phyloP scores from a whole-genome alignment of 35 echinoderm and acorn worm genomes.

The Holothuria glaberrima region DNA sequence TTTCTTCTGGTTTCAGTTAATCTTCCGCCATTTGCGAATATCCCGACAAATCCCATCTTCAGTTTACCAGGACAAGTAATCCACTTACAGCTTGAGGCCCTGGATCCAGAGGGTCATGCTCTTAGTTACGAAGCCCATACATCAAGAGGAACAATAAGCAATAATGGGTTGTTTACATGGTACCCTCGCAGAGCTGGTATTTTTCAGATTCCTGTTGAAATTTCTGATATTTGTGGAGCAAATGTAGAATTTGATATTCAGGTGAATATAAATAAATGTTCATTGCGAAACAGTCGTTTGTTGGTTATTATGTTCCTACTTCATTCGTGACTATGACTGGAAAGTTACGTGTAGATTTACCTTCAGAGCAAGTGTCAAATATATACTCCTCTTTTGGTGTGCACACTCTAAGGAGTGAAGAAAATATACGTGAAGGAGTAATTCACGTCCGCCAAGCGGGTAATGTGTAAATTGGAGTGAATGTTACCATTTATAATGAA shows the following conservation, averaged over 20 bases:
- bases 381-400: no score
- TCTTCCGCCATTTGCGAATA: not conserved
- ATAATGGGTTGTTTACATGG: constrained; percentile 5
- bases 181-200: not conserved
- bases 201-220: not conserved
- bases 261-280: not conserved
- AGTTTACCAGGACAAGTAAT: not conserved
- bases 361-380: no score
- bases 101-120: constrained; percentile 7
- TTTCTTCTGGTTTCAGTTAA: not conserved
- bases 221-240: not conserved
- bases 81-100: not conserved
- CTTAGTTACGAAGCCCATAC: not conserved
- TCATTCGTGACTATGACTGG: no score
- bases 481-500: no score
- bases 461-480: no score
- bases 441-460: no score
- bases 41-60: not conserved
- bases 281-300: no score
- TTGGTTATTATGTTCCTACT: no score
- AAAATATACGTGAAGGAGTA: no score
- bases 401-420: no score
- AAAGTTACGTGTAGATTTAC: no score
- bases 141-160: not conserved
- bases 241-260: not conserved